Conservation (phyloP, 2,113 vertebrate species). For the Microtus ochrogaster region DNA sequence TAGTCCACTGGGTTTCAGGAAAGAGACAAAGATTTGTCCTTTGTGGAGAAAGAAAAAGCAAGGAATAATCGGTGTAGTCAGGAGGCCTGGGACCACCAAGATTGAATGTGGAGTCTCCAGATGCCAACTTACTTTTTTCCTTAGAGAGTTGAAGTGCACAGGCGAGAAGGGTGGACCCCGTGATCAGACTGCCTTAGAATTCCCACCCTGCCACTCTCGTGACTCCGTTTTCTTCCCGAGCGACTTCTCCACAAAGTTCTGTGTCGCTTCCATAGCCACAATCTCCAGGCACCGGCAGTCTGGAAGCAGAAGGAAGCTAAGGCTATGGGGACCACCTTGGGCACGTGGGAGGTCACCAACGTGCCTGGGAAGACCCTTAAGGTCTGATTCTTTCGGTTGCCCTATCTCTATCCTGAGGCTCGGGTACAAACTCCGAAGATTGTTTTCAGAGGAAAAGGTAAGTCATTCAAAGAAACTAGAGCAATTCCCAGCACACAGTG, state of each 20-base stretch:
- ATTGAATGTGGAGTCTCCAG: no score
- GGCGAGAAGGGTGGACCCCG: neutral
- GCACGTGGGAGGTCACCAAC: neutral
- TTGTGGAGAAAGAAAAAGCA: neutral
- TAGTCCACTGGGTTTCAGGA: conserved; percentile 25
- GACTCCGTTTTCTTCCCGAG: neutral
- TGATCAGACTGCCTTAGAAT: neutral
- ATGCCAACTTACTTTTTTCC: neutral
- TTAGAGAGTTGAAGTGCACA: neutral
- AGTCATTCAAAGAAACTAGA: neutral
- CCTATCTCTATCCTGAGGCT: neutral
- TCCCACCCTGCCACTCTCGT: neutral
- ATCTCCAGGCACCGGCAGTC: neutral
- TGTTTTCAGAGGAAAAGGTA: neutral
- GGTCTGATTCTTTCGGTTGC: neutral
- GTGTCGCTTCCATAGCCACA: neutral
- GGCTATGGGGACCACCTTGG: neutral
- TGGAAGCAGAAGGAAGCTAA: neutral
- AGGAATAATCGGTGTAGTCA: neutral
- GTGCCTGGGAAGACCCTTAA: neutral
- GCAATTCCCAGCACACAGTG: neutral
- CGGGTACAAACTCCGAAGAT: no score
- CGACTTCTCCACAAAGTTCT: neutral
- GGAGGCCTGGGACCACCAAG: neutral
- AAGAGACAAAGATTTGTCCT: neutral